These are phyloP conservation scores for Teleopsis dalmanni DNA, from an alignment of 1,140 invertebrate genomes.

Conservation along the genomic window DNA sequence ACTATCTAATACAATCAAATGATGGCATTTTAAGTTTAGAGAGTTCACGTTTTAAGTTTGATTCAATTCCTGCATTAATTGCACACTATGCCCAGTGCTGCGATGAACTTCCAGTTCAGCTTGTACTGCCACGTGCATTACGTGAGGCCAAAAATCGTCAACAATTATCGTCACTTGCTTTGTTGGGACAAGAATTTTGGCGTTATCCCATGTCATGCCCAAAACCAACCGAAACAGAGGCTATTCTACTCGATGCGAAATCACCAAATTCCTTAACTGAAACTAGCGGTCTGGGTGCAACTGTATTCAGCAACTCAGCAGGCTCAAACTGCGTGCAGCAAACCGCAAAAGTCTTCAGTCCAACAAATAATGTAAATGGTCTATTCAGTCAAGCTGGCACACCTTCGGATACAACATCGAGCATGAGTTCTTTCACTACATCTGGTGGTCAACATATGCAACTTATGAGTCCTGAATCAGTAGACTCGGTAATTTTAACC, in stretches of 20 bases:
- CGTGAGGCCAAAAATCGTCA: slow-evolving; percentile 80
- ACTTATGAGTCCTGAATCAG: slow-evolving; percentile 52
- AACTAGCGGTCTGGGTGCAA: slow-evolving; percentile 39
- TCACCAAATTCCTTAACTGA: slow-evolving; percentile 41
- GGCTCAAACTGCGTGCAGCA: slow-evolving; percentile 14
- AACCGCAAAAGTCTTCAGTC: slow-evolving; percentile 26
- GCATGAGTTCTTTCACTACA: slow-evolving; percentile 56
- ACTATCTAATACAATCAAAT: slow-evolving; percentile 87
- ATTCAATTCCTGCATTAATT: slow-evolving; percentile 82
- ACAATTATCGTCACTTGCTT: slow-evolving; percentile 79
- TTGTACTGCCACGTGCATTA: slow-evolving; percentile 75
- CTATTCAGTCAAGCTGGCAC: slow-evolving; percentile 48
- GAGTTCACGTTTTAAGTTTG: slow-evolving; percentile 87
- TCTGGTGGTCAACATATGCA: slow-evolving; percentile 46
- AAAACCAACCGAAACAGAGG: slow-evolving; percentile 14
- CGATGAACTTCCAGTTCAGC: slow-evolving; percentile 87
- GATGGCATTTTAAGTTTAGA: slow-evolving; percentile 77
- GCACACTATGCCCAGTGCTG: slow-evolving; percentile 89
- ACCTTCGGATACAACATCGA: slow-evolving; percentile 54
- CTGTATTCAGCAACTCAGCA: slow-evolving; percentile 36
- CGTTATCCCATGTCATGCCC: slow-evolving; percentile 55
- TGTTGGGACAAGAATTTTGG: slow-evolving; percentile 91
- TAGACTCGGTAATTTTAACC: slow-evolving; percentile 63
- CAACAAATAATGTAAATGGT: slow-evolving; percentile 23
- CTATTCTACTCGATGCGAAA: slow-evolving; percentile 32